Conservation (phyloP, 2,113 vertebrate species). For the Progne subis region DNA sequence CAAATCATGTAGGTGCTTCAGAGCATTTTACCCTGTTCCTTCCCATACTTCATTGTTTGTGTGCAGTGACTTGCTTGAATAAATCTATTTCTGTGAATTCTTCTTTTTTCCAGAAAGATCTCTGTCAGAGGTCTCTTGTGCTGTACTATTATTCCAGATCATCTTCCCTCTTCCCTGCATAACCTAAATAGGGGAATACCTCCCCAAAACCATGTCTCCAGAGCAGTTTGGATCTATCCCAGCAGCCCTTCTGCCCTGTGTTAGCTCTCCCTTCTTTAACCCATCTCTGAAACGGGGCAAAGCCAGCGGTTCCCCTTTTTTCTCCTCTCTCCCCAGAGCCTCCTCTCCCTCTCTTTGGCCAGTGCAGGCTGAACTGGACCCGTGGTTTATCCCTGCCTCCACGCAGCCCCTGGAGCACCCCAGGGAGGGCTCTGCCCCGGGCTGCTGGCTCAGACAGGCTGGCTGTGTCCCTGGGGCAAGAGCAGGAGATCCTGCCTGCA, state of each 20-base stretch:
- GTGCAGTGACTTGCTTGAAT: not conserved
- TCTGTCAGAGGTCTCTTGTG: not conserved
- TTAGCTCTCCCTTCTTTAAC: not conserved
- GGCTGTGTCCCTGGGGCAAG: not conserved
- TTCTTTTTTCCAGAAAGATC: not conserved
- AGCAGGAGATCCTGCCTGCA: rapidly evolving
- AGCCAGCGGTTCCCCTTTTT: not conserved
- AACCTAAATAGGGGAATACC: not conserved
- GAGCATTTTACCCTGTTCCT: not conserved
- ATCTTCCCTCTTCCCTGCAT: not conserved
- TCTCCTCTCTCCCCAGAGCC: not conserved
- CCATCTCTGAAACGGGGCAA: not conserved
- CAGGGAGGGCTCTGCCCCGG: not conserved
- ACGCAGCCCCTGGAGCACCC: not conserved
- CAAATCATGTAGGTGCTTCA: slow-evolving; percentile 1
- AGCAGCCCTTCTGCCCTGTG: not conserved
- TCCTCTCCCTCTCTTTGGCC: not conserved
- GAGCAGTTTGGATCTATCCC: not conserved
- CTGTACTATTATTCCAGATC: not conserved
- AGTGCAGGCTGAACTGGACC: not conserved
- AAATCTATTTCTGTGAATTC: not conserved
- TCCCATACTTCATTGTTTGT: not conserved
- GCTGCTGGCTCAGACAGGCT: not conserved
- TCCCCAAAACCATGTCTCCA: not conserved
- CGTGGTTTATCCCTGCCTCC: too few relatives aligned